Conservation (phyloP, 2,797 vertebrate species). For the Thaleichthys pacificus region DNA sequence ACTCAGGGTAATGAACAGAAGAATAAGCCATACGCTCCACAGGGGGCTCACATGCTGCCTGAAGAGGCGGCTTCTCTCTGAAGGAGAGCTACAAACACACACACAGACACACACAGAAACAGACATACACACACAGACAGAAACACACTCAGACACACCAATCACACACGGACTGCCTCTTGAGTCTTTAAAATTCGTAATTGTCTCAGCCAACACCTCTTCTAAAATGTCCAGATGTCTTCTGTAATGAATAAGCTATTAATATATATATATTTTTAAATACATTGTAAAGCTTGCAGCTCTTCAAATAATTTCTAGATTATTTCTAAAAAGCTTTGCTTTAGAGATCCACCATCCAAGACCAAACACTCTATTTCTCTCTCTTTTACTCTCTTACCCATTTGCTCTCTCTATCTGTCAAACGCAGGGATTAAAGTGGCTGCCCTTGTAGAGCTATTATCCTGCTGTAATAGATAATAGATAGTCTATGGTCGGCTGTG, state of each 20-base stretch:
- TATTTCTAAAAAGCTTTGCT: too few relatives aligned
- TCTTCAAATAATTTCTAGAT: too few relatives aligned
- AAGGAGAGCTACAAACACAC: constrained; percentile 1
- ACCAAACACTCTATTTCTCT: neutral
- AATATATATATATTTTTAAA: too few relatives aligned
- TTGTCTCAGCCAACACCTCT: too few relatives aligned
- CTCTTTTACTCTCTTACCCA: neutral
- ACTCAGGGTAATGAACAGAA: constrained; percentile 56
- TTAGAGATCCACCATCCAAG: neutral
- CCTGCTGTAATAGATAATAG: constrained; percentile 40
- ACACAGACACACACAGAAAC: neutral
- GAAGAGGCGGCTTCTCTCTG: too few relatives aligned
- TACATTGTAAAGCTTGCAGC: neutral
- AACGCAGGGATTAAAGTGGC: neutral
- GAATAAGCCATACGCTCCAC: constrained; percentile 29
- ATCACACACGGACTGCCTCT: neutral
- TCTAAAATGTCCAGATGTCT: neutral
- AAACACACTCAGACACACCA: neutral
- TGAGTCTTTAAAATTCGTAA: too few relatives aligned
- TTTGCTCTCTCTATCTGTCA: neutral
- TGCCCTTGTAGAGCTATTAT: constrained; percentile 27
- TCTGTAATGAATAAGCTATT: neutral
- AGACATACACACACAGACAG: neutral
- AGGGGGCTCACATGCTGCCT: constrained; percentile 16
- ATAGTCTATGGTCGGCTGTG: constrained; percentile 28